Conservation (phyloP, 1,140 invertebrate genomes). For the Atta colombica region DNA sequence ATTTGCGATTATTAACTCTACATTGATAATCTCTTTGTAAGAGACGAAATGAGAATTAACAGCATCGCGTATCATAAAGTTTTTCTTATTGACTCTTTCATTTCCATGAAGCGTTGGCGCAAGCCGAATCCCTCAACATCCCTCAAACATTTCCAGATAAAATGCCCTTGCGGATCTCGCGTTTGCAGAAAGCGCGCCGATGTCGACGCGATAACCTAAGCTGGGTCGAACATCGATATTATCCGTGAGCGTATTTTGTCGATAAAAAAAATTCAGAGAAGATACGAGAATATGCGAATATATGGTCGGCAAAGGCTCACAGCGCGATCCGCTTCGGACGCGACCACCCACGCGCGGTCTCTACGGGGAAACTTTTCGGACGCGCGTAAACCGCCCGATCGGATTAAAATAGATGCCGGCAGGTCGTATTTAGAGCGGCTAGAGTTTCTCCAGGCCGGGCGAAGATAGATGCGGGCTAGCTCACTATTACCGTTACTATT, state of each 20-base stretch:
- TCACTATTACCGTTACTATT: constrained; percentile 67
- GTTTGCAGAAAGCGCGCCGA: constrained; percentile 43
- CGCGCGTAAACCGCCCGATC: constrained; percentile 64
- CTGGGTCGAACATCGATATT: constrained; percentile 43
- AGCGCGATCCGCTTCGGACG: constrained; percentile 45
- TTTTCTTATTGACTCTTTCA: constrained; percentile 3
- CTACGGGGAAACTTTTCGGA: constrained; percentile 54
- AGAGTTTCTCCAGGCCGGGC: constrained; percentile 67
- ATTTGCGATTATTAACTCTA: neutral
- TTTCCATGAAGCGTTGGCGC: constrained; percentile 23
- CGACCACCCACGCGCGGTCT: constrained; percentile 10
- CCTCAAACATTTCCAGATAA: constrained; percentile 28
- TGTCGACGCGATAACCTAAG: constrained; percentile 51
- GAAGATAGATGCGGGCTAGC: constrained; percentile 67
- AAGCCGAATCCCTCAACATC: constrained; percentile 16
- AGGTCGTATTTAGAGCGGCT: constrained; percentile 65
- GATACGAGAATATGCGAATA: constrained; percentile 39
- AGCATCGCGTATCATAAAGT: constrained; percentile 9
- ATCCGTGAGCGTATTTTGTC: constrained; percentile 47
- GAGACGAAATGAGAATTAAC: constrained; percentile 6
- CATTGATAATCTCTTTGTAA: neutral
- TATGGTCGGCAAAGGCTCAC: neutral
- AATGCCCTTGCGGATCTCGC: constrained; percentile 10
- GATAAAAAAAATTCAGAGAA: constrained; percentile 50
- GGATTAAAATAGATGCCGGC: constrained; percentile 71